A percentile compares a stretch with the other conserved stretches of the same genome.
Evolutionary conservation across 2,888 invertebrate genomes (phyloP).

Genomic region (Lymantria dispar): DNA sequence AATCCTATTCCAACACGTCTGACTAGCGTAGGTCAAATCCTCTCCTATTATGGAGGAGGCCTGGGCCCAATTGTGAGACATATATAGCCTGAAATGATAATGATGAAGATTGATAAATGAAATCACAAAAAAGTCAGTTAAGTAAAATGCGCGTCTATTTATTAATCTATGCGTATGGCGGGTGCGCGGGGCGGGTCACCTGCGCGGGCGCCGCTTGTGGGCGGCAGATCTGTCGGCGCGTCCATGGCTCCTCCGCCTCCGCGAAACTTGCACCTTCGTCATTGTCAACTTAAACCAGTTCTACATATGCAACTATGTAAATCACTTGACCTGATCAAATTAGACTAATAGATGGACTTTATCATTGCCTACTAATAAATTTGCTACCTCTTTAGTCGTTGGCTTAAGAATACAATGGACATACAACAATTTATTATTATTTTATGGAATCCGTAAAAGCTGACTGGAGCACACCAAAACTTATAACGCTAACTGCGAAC

Average conservation of each 20-base stretch:
- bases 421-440: no score
- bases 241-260: constrained; percentile 44
- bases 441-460: no score
- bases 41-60: no score
- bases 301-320: constrained; percentile 13
- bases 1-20: no score
- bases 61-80: no score
- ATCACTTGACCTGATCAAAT: background rate
- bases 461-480: no score
- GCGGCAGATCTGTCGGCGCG: constrained; percentile 59
- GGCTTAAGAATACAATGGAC: background rate
- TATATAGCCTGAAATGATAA: no score
- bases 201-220: constrained; percentile 59
- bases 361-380: background rate
- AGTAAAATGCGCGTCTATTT: background rate
- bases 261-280: constrained; percentile 17
- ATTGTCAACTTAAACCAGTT: constrained; percentile 25
- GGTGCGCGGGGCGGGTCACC: constrained; percentile 33
- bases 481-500: no score
- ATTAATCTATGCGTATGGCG: constrained; percentile 26
- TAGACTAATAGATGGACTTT: background rate
- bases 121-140: no score
- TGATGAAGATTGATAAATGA: no score
- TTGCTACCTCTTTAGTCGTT: background rate
- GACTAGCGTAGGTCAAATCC: no score